Base-by-base conservation (phyloP, 1,140 invertebrate species). In the Penaeus japonicus region DNA sequence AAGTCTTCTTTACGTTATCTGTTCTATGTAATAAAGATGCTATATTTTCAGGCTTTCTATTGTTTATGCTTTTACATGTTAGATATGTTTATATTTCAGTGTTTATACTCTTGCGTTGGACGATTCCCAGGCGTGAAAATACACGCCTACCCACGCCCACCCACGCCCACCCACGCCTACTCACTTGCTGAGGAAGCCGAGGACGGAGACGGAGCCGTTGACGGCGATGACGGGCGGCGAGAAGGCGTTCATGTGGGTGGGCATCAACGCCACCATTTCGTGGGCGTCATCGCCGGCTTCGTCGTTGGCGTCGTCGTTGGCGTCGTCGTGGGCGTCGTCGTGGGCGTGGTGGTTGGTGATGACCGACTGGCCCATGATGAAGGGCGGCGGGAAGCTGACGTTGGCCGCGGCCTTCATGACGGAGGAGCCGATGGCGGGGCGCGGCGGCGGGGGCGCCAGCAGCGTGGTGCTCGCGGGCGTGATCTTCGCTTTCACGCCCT, bases 171-270 rank as follows among this genome's bases (percentile, higher is more conserved):
- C 32, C 75, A n/a, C n/a, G n/a, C n/a, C n/a, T n/a, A 77, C 86
- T 83, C 32, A 88, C 86, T 70, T 81, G 47, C 15, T 70, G 17
- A 57, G 3, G n/a, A 77, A 84, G 53, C 81, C 80, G 18, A 84
- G 81, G 27, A 88, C 39, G 30, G 86, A 83, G 20, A 83, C 4
- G n/a, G 86, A 77, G 3, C 86, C 86, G n/a, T 83, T 83, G 0
- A 88, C 86, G 12, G 86, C 55, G n/a, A 88, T 84, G 30, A 77
- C 27, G 0, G 79, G 73, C 5, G 86, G 65, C 7, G 86, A 88
- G 24, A 78, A 88, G n/a, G 86, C 86, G 27, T 62, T 83, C 53
- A 88, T 75, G 55, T 88, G 86, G 3, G 70, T 73, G 35, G 70
- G 27, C 70, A 24, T 4, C 18, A 73, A n/a, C 27, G 70, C 70